Conservation (phyloP, 1,140 invertebrate genomes). For the Phymorhynchus buccinoides region DNA sequence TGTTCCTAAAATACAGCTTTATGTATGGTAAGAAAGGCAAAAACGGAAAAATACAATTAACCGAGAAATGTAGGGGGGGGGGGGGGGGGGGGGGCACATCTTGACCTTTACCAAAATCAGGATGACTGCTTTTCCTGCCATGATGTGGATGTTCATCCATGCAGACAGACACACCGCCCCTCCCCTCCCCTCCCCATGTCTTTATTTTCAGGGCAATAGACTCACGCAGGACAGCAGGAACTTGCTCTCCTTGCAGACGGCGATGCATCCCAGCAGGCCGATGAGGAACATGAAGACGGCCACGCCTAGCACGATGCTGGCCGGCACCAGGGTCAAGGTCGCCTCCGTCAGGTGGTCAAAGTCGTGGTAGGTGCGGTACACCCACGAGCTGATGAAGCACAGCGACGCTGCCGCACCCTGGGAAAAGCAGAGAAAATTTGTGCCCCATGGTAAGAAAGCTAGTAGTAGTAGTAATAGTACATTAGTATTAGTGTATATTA, state of each 20-base stretch:
- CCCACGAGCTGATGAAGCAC: constrained; percentile 66
- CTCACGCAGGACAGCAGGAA: constrained; percentile 86
- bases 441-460: neutral
- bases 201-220: constrained; percentile 53
- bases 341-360: constrained; percentile 65
- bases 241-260: constrained; percentile 87
- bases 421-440: neutral
- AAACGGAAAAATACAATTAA: too few species aligned
- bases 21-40: too few species aligned
- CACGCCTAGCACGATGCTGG: constrained; percentile 80
- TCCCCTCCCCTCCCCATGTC: too few species aligned
- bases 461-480: too few species aligned
- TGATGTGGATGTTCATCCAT: too few species aligned
- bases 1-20: too few species aligned
- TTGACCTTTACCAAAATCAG: too few species aligned
- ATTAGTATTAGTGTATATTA: too few species aligned
- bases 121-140: too few species aligned
- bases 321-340: constrained; percentile 66
- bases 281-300: constrained; percentile 87
- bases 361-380: constrained; percentile 68
- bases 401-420: constrained; percentile 67
- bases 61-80: too few species aligned
- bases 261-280: constrained; percentile 91
- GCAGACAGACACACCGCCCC: too few species aligned
- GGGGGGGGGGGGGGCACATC: too few species aligned